phyloP scores from a whole-genome alignment of 2,113 vertebrate genomes.

The Furnarius figulus region DNA sequence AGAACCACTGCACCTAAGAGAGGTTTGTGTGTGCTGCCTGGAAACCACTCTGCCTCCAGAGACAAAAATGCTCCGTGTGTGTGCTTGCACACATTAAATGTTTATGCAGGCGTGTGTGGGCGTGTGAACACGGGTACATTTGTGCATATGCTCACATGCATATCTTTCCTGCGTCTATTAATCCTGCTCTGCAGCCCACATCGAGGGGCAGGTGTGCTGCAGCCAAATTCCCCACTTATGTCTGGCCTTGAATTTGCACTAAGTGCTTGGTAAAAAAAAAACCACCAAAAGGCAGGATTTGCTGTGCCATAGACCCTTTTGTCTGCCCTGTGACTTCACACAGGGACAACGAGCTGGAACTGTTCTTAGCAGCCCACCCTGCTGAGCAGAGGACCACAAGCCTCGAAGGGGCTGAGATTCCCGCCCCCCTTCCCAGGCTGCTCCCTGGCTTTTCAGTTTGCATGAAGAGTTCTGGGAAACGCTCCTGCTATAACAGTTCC shows the following conservation, averaged over 20 bases:
- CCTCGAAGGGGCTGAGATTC: background rate
- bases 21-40: background rate
- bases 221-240: background rate
- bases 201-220: background rate
- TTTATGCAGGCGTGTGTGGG: background rate
- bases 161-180: background rate
- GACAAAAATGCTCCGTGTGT: background rate
- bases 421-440: background rate
- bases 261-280: background rate
- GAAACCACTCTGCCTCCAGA: constrained; percentile 9
- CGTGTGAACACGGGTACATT: background rate
- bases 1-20: background rate
- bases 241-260: background rate
- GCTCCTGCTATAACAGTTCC: background rate
- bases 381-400: background rate
- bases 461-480: background rate
- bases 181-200: constrained; percentile 13
- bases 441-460: background rate
- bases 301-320: background rate
- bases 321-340: background rate
- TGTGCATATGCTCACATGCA: background rate
- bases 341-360: background rate
- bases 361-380: background rate
- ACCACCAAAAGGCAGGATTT: background rate
- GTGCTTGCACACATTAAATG: constrained; percentile 21